Evolutionary conservation across 2,113 vertebrate species (phyloP).

Genomic region (Mastomys coucha): DNA sequence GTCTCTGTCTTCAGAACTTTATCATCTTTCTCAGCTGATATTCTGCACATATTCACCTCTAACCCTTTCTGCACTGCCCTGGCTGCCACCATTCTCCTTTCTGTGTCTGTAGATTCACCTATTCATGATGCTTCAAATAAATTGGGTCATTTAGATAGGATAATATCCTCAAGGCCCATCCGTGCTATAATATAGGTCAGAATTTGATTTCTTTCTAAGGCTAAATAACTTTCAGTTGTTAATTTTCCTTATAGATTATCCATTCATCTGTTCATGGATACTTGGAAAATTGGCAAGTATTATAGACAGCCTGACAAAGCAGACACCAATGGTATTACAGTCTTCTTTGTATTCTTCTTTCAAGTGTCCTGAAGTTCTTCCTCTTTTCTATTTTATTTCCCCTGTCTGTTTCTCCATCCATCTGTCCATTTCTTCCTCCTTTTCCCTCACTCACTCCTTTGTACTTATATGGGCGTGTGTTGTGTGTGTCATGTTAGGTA

Average conservation of each 20-base stretch:
- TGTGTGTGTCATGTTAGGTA: not conserved
- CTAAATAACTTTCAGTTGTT: not conserved
- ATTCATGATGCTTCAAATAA: not conserved
- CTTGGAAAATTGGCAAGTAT: not conserved
- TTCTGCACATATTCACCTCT: not conserved
- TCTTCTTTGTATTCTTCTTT: not conserved
- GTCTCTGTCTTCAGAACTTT: not conserved
- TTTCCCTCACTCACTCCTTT: not conserved
- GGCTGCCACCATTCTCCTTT: not conserved
- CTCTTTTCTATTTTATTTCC: not conserved
- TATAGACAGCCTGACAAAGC: not conserved
- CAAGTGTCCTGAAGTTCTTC: not conserved
- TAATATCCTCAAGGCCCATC: not conserved
- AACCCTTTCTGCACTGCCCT: not conserved
- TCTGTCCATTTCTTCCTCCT: not conserved
- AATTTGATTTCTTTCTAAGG: not conserved
- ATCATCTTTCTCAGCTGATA: not conserved
- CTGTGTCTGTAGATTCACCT: not conserved
- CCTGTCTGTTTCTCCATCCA: not conserved
- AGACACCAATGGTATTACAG: not conserved
- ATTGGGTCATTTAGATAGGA: not conserved
- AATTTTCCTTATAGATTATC: not conserved
- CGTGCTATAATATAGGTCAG: not conserved
- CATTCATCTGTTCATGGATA: not conserved
- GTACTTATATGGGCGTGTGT: too few species aligned